Evolutionary conservation across 2,113 vertebrate species (phyloP), one percentile per base, ranked within the genome.

Genomic region (Probosciger aterrimus): DNA sequence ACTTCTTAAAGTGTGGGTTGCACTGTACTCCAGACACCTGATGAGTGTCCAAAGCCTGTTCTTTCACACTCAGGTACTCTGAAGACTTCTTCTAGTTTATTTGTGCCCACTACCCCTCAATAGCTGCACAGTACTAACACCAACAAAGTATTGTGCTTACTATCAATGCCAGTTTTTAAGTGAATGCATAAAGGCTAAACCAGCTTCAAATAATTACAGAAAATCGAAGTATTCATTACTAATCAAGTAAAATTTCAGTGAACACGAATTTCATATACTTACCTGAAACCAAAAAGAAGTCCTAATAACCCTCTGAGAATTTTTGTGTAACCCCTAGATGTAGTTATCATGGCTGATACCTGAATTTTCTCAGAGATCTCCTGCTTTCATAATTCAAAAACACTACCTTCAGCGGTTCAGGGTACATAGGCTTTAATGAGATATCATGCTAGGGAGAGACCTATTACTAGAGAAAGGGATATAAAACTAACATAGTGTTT

Each of bases 271-370:
- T 94, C 68, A 30, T 65, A 80, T 50, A 60, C 44, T 82, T 67
- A 88, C 59, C 52, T 74, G 88, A 81, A 37, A 89, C 50, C 39
- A 80, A 89, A 93, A 95, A 89, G 27, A 47, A 92, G 82, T 79
- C 76, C 39, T 70, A 65, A 77, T 86, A 88, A 78, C 75, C 71
- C 80, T 85, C 79, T 41, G 67, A 92, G 67, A 57, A 70, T 78
- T 94, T 97, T 59, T 70, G 44, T 82, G 4, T 79, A 83, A 93
- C 50, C 77, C 89, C 71, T 59, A 86, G 55, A 65, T 52, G 33
- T 7, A 82, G 31, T 44, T 81, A 35, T n/a, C 18, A 19, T 18
- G n/a, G 18, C 46, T n/a, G 65, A 85, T 70, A 90, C 43, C 49
- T 43, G 44, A 64, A 39, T 87, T 88, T 92, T 90, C 75, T 82